Conservation (phyloP, 2,888 invertebrate genomes). For the Drosophila colorata region DNA sequence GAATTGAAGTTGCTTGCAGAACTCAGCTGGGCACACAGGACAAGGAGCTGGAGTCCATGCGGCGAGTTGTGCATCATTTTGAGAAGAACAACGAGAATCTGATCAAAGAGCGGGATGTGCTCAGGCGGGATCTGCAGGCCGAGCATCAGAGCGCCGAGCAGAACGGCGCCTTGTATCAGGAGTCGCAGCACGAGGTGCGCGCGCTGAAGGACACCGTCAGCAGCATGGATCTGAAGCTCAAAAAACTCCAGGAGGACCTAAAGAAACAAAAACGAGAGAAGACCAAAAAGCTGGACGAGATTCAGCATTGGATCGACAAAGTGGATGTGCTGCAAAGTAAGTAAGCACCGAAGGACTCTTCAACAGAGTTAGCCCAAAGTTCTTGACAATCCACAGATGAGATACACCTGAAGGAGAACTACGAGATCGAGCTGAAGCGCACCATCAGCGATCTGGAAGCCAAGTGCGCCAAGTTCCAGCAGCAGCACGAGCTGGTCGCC, state of each 20-base stretch:
- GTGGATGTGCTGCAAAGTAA: slow-evolving; percentile 82
- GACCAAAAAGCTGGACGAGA: slow-evolving; percentile 82
- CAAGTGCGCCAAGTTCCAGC: slow-evolving; percentile 85
- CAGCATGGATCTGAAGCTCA: slow-evolving; percentile 72
- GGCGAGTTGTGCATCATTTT: slow-evolving; percentile 80
- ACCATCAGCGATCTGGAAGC: slow-evolving; percentile 81
- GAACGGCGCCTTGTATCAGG: slow-evolving; percentile 70
- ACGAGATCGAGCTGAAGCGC: slow-evolving; percentile 83
- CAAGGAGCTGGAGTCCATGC: slow-evolving; percentile 83
- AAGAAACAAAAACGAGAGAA: slow-evolving; percentile 80
- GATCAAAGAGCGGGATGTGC: slow-evolving; percentile 82
- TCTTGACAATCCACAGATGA: slow-evolving; percentile 65
- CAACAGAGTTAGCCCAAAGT: background rate
- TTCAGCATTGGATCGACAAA: slow-evolving; percentile 82
- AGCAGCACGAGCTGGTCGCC: slow-evolving; percentile 90
- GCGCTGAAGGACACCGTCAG: slow-evolving; percentile 81
- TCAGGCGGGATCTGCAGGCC: slow-evolving; percentile 80
- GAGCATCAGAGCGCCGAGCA: slow-evolving; percentile 71
- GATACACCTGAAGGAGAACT: slow-evolving; percentile 83
- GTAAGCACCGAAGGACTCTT: background rate
- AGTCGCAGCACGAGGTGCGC: slow-evolving; percentile 83
- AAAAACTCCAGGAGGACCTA: slow-evolving; percentile 78
- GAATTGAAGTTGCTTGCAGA: slow-evolving; percentile 40
- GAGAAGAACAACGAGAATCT: slow-evolving; percentile 82
- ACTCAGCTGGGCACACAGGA: slow-evolving; percentile 82